Evolutionary conservation across 2,113 vertebrate species (phyloP).

Genomic region (Onychostoma macrolepis): DNA sequence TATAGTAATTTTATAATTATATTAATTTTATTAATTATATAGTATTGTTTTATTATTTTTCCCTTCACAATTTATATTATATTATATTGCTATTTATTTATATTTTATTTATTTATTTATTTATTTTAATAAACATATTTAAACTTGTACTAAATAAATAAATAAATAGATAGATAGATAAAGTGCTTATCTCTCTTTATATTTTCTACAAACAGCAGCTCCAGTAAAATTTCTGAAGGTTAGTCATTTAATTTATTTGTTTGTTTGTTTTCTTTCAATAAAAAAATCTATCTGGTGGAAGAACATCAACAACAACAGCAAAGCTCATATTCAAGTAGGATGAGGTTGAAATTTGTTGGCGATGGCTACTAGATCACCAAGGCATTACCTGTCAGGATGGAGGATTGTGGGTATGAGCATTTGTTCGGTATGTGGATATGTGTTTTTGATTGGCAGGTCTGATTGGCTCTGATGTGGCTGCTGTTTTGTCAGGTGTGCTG

Average conservation of each 20-base stretch:
- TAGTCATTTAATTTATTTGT: too few relatives aligned
- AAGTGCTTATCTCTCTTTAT: neutral
- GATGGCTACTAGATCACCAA: slow-evolving; percentile 1
- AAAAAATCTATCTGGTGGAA: too few relatives aligned
- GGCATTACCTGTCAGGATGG: neutral
- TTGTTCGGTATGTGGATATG: neutral
- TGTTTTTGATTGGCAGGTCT: slow-evolving; percentile 27
- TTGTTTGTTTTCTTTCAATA: too few relatives aligned
- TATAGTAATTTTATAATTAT: neutral
- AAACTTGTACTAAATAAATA: too few relatives aligned
- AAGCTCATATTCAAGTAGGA: neutral
- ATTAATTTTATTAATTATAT: neutral
- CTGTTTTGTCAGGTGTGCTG: neutral
- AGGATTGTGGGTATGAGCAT: slow-evolving; percentile 23
- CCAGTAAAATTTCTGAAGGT: too few relatives aligned
- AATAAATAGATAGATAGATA: neutral
- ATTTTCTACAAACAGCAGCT: too few relatives aligned
- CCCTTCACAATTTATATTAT: neutral
- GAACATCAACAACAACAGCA: too few relatives aligned
- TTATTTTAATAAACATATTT: too few relatives aligned
- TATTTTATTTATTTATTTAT: too few relatives aligned
- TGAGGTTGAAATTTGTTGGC: neutral
- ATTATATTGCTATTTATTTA: neutral
- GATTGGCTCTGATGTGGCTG: neutral
- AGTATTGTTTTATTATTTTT: neutral